Evolutionary conservation across 2,113 vertebrate species (phyloP), one percentile per base, ranked within the genome.

Genomic region (Picathartes gymnocephalus): DNA sequence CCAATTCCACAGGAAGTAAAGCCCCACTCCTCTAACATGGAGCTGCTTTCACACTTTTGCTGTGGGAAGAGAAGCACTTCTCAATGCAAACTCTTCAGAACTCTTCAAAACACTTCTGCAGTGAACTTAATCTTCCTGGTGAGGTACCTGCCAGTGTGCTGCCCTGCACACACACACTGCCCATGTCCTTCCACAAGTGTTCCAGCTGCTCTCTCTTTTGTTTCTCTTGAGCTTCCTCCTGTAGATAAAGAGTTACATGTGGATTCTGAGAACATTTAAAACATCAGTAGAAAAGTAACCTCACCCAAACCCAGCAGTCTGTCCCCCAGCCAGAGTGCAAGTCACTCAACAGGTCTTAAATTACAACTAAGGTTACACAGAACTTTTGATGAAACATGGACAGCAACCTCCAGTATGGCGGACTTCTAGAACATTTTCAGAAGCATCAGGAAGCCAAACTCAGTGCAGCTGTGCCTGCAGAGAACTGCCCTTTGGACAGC

Each of bases 161-260:
- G 7, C 97, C 76, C 77, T 98, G 97, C 98, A 99, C 95, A 62
- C 98, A 70, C 20, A 99, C 95, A 0, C 98, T 97, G 44, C 98
- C 99, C 98, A 99, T 98, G 91, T 99, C 99, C 74, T 98, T 99
- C 91, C 94, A 96, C 39, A 99, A 97, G 15, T 97, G 98, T 37
- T 99, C 98, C 96, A 99, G 95, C 89, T 99, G 99, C 61, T 99
- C 98, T 87, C 97, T 98, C 97, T 99, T 99, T 83, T 98, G 98
- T 72, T 93, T 97, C 73, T 81, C 98, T 95, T 99, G 98, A 73
- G 98, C 98, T 17, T 97, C 97, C 11, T 96, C 97, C 99, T 99
- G 95, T 23, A 64, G 16, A 37, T 11, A 78, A 15, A 82, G 74
- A 91, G 40, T 86, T 72, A 74, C 27, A 39, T 1, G 10, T 45